Conservation (phyloP, 1,140 invertebrate genomes). For the Papilio xuthus region DNA sequence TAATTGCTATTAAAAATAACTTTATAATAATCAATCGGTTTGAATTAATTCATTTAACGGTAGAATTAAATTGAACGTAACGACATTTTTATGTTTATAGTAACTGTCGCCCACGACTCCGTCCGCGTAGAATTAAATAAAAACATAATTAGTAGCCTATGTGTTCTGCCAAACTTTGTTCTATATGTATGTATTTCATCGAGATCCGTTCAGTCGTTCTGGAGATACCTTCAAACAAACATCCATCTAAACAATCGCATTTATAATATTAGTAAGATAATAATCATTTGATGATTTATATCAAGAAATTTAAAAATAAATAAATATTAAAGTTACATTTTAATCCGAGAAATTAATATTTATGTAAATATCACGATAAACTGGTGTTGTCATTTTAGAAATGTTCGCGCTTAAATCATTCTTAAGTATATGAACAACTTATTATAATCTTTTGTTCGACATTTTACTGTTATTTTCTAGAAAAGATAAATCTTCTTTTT, state of each 20-base stretch:
- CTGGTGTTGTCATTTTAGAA: background rate
- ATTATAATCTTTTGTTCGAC: background rate
- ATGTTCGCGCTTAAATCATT: background rate
- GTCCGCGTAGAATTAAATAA: too few species aligned
- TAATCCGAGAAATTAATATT: slow-evolving; percentile 15
- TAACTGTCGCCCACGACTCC: too few species aligned
- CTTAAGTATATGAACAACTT: background rate
- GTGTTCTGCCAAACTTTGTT: too few species aligned
- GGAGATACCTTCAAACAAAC: too few species aligned
- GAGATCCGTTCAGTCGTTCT: too few species aligned
- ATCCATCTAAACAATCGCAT: too few species aligned
- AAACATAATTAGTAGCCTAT: too few species aligned
- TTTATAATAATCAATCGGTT: slow-evolving; percentile 44
- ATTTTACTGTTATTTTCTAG: background rate
- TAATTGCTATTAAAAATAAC: slow-evolving; percentile 51
- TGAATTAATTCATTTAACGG: slow-evolving; percentile 47
- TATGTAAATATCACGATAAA: background rate
- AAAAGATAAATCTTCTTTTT: background rate
- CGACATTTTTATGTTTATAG: slow-evolving; percentile 42
- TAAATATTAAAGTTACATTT: slow-evolving; percentile 13
- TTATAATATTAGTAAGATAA: too few species aligned
- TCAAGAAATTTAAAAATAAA: slow-evolving; percentile 8
- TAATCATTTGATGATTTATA: slow-evolving; percentile 42
- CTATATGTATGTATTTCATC: too few species aligned
- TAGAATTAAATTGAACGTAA: slow-evolving; percentile 41